Conservation (phyloP, 2,888 invertebrate species). For the Orthosia cruda region DNA sequence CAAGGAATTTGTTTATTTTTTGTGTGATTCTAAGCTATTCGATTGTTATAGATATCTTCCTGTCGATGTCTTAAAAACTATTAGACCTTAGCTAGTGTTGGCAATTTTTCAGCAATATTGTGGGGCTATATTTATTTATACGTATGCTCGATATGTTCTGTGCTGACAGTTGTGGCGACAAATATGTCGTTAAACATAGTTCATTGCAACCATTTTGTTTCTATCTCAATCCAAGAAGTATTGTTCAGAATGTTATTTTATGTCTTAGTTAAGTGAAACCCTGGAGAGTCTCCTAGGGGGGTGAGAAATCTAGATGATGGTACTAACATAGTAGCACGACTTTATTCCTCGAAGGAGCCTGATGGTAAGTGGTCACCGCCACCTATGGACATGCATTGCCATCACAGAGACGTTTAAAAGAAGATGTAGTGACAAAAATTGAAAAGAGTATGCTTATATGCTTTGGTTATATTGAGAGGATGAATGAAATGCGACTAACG, state of each 20-base stretch:
- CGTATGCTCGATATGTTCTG: too few species aligned
- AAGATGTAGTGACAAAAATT: too few species aligned
- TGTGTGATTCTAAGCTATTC: not conserved
- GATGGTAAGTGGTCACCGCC: not conserved
- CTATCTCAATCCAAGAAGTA: not conserved
- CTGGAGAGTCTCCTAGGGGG: slow-evolving; percentile 1
- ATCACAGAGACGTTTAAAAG: too few species aligned
- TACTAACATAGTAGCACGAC: not conserved
- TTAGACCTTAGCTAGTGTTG: too few species aligned
- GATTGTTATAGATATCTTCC: too few species aligned
- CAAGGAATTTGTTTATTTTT: not conserved
- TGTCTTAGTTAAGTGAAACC: slow-evolving; percentile 14
- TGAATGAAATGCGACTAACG: too few species aligned
- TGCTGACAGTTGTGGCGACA: not conserved
- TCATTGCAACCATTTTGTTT: slow-evolving; percentile 1
- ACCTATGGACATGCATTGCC: too few species aligned
- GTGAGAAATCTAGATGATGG: not conserved
- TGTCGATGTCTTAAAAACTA: not conserved
- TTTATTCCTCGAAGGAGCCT: not conserved
- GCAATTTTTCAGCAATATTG: not conserved
- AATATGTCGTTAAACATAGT: not conserved
- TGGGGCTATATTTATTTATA: too few species aligned
- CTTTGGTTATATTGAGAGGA: too few species aligned
- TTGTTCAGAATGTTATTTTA: not conserved
- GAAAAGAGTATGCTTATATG: too few species aligned